Base-by-base conservation (phyloP, 1,140 invertebrate genomes). In the Stratiolaelaps scimitus region DNA sequence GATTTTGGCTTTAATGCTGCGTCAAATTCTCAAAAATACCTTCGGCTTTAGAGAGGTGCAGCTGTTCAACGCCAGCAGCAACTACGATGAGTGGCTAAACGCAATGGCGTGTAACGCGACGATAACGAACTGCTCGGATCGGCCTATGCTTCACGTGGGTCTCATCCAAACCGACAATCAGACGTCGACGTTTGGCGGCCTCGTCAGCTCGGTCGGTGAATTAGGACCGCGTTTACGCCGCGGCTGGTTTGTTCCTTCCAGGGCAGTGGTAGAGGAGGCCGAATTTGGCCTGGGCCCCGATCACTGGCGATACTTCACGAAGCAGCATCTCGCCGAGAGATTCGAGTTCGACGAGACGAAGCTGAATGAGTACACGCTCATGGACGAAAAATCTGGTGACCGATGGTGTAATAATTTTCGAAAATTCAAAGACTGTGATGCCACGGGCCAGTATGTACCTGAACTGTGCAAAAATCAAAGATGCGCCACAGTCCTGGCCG, bases 261-360 rank as follows among this genome's bases (percentile, higher is more conserved):
- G 13, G 53, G 23, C 15, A 23, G 15, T 29, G 23, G 47, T 48
- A 28, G 23, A 60, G 26, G 23, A 60, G 26, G n/a, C 53, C 15
- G 53, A 15, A 15, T 60, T 23, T 15, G 15, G 53, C 17, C 53
- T 15, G 20, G 15, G 13, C 26, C 53, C 53, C 15, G 53, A 60
- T 60, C 53, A 60, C 53, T 60, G 34, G 26, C 26, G 23, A 60
- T 60, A 60, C 10, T 60, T 60, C 23, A 60, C 1, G 1, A 15
- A 2, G 5, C 15, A n/a, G 2, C 2, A 60, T 26, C 53, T 60
- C 1, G 23, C 53, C 15, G 10, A 60, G 10, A 60, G 10, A 2
- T 60, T 60, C 26, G 13, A 26, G 6, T 34, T 60, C 4, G 10
- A 60, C 10, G 34, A 40, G 34, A 40, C 34, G 10, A 4, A 40